Evolutionary conservation across 2,113 vertebrate genomes (phyloP), one percentile per base, ranked within the genome.

Genomic region (Jaculus jaculus): DNA sequence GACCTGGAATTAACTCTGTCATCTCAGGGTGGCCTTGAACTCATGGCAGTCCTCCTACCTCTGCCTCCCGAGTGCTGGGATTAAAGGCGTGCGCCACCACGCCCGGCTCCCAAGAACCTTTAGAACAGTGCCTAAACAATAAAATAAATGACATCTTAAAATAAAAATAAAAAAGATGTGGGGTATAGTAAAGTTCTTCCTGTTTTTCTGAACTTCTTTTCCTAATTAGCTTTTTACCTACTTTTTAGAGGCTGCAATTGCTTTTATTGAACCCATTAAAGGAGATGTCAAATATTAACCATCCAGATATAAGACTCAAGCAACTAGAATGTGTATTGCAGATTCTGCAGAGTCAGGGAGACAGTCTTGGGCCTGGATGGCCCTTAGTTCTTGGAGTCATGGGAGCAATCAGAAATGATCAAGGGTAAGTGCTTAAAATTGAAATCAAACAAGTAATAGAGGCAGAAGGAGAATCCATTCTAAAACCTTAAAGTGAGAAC

Each of bases 351-450:
- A 99, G 99, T 96, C 99, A 99, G 94, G 99, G 99, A 32, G 99
- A 99, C 97, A 98, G 99, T 95, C 98, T 99, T 94, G 99, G 99
- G 47, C 99, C 99, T 63, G 99, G 99, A 13, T 99, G 99, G 99
- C 99, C 99, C 6, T 97, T 99, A 60, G 99, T 99, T 61, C 98
- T 99, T 97, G 99, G 99, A 83, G 99, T 99, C 90, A 99, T 99
- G 97, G 99, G 99, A 94, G 99, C 99, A 89, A 99, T 99, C 95
- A 98, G 99, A 97, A 99, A 99, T 93, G 99, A 99, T 98, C 99
- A 99, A 97, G 99, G 99, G 99, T 99, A 97, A 98, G 98, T 97
- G 47, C 71, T 95, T 78, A 30, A 97, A 97, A 37, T 75, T 84
- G 91, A 84, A 10, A 69, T 74, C 51, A 18, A 74, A 28, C 87